Percentiles rank a stretch among this genome's conserved stretches.
Evolutionary conservation across 2,113 vertebrate species (phyloP).

Genomic region (human (Homo sapiens)): GRCh38 chr16:26954501-26955000

Average conservation of each 20-base stretch:
- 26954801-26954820: neutral
- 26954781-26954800: neutral
- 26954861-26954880: neutral
- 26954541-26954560: neutral
- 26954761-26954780: neutral
- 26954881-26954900: neutral
- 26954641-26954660: accelerated
- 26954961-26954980: neutral
- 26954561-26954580: neutral
- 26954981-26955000: neutral
- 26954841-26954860: neutral
- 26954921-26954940: neutral
- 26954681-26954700: neutral
- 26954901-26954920: neutral
- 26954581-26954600: neutral
- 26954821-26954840: neutral
- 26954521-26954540: accelerated
- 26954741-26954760: neutral
- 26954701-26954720: neutral
- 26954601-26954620: neutral
- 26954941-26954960: neutral
- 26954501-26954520: neutral
- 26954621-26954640: neutral
- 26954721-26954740: neutral
- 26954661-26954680: neutral